Percentiles rank a stretch among this genome's conserved stretches.
These are phyloP conservation scores for Coranthus polyacanthus DNA, from an alignment of 2,797 vertebrate species.

Conservation along the genomic window DNA sequence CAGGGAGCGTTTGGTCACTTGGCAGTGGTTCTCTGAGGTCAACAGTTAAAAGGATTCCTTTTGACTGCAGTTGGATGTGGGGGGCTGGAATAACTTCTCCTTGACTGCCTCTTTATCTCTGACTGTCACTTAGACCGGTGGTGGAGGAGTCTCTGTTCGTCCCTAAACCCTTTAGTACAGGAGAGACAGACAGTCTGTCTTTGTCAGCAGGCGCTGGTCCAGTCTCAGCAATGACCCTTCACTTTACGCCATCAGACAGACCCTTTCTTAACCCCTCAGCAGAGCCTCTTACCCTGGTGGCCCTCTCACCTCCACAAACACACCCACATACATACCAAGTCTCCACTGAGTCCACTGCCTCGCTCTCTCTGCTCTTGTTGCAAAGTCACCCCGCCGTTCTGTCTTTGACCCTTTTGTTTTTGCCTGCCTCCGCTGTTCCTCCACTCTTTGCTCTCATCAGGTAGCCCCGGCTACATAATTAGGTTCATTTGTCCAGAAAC, in stretches of 20 bases:
- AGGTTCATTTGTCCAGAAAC: constrained; percentile 39
- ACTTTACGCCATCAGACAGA: constrained; percentile 50
- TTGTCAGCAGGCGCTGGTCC: constrained; percentile 54
- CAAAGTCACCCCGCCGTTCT: constrained; percentile 32
- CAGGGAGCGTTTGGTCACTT: too few species aligned
- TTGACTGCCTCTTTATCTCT: constrained; percentile 56
- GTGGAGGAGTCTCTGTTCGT: constrained; percentile 59
- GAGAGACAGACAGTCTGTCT: constrained; percentile 82
- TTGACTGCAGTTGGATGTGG: constrained; percentile 51
- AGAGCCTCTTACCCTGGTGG: too few species aligned
- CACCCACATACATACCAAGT: constrained; percentile 40
- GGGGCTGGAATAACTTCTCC: constrained; percentile 59
- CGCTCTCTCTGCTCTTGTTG: constrained; percentile 36
- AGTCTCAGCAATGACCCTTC: constrained; percentile 68
- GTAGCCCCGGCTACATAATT: constrained; percentile 49
- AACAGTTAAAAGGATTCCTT: too few species aligned
- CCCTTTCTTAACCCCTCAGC: constrained; percentile 56
- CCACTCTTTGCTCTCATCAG: constrained; percentile 8
- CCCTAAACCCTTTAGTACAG: constrained; percentile 66
- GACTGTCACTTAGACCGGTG: constrained; percentile 61
- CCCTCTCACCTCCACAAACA: constrained; percentile 44
- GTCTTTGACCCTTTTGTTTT: constrained; percentile 11
- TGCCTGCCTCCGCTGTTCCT: constrained; percentile 10
- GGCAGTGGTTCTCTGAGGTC: too few species aligned
- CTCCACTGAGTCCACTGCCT: constrained; percentile 27